Evolutionary conservation across 2,113 vertebrate species (phyloP).

Genomic region (Scophthalmus maximus): DNA sequence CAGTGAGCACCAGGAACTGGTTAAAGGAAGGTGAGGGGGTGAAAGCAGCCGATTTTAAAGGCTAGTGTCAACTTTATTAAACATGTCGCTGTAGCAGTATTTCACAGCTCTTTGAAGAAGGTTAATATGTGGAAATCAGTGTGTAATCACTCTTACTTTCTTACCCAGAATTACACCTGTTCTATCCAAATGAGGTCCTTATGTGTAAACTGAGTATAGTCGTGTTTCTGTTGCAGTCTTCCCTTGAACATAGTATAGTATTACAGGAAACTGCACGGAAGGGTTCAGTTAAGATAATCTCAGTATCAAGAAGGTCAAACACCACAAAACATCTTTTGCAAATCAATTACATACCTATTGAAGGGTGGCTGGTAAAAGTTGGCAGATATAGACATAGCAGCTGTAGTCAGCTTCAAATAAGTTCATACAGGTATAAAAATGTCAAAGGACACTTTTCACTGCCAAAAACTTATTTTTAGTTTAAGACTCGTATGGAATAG

Average conservation of each 20-base stretch:
- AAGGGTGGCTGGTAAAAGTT: too few species aligned
- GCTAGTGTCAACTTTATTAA: conserved; percentile 52
- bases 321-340: too few species aligned
- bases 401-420: neutral
- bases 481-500: conserved; percentile 18
- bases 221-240: too few species aligned
- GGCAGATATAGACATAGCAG: too few species aligned
- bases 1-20: conserved; percentile 45
- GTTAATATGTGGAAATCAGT: conserved; percentile 31
- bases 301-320: too few species aligned
- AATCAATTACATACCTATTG: too few species aligned
- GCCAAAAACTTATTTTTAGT: neutral
- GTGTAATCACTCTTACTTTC: neutral
- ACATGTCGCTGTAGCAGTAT: conserved; percentile 2
- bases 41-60: conserved; percentile 47
- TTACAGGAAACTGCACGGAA: too few species aligned
- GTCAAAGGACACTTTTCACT: neutral
- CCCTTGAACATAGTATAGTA: too few species aligned
- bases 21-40: conserved; percentile 57
- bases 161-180: conserved; percentile 12
- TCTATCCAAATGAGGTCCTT: conserved; percentile 29
- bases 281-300: too few species aligned
- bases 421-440: neutral
- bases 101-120: conserved; percentile 40
- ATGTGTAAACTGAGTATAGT: too few species aligned